Percentiles rank a stretch among this genome's conserved stretches.
Evolutionary conservation across 2,888 invertebrate species (phyloP).

Genomic region (Orthosia incerta): DNA sequence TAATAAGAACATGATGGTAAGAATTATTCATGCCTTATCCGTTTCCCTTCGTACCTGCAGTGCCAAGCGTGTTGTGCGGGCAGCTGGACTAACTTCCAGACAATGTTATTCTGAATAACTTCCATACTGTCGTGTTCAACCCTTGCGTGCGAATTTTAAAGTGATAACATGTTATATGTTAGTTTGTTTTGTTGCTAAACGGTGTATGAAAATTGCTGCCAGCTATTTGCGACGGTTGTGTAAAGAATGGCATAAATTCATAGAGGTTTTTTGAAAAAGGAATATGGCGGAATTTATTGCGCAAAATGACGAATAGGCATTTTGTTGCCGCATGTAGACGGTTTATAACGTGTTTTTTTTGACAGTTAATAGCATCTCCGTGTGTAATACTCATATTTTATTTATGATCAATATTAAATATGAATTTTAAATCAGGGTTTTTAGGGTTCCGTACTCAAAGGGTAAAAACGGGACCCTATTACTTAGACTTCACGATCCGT

Average conservation of each 20-base stretch:
- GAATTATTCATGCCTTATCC: constrained; percentile 16
- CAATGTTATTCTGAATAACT: constrained; percentile 67
- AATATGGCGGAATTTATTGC: not conserved
- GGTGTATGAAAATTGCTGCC: constrained; percentile 29
- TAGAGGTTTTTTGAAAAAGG: not conserved
- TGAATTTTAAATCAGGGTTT: not conserved
- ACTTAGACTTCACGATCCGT: no score
- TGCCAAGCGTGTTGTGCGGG: constrained; percentile 45
- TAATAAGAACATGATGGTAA: no score
- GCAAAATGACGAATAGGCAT: not conserved
- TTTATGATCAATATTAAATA: not conserved
- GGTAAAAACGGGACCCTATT: no score
- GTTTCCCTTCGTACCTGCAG: constrained; percentile 20
- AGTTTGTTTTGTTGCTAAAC: constrained; percentile 52
- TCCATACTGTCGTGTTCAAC: constrained; percentile 62
- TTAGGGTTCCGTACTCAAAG: no score
- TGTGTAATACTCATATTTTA: no score
- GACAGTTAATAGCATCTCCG: no score
- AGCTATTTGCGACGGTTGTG: constrained; percentile 7
- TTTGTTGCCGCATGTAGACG: not conserved
- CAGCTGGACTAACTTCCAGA: constrained; percentile 64
- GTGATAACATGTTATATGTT: constrained; percentile 57
- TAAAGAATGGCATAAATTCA: constrained; percentile 12
- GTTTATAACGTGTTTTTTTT: not conserved
- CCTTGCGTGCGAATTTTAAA: constrained; percentile 66